phyloP scores from a whole-genome alignment of 2,888 invertebrate genomes.

The Timema podura region DNA sequence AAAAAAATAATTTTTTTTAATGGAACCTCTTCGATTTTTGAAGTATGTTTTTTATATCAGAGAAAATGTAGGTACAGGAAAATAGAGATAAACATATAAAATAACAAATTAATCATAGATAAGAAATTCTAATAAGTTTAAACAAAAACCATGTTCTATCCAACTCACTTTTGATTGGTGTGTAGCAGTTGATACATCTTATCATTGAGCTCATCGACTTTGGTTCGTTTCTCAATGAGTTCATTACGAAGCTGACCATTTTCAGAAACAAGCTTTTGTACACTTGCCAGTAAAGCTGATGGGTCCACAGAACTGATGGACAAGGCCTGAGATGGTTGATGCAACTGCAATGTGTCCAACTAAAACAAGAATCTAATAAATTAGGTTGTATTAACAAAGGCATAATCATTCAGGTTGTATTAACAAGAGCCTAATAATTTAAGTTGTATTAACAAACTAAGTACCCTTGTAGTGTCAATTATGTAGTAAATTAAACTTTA shows the following conservation, averaged over 20 bases:
- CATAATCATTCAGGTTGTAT: too few relatives aligned
- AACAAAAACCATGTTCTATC: neutral
- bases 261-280: constrained; percentile 26
- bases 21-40: too few relatives aligned
- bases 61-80: neutral
- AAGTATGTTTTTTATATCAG: too few relatives aligned
- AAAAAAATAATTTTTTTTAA: too few relatives aligned
- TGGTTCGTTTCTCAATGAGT: constrained; percentile 26
- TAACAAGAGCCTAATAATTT: too few relatives aligned
- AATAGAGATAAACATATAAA: neutral
- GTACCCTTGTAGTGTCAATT: too few relatives aligned
- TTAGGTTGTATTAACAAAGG: too few relatives aligned
- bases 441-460: too few relatives aligned
- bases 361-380: neutral
- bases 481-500: too few relatives aligned
- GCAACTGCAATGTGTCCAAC: constrained; percentile 20
- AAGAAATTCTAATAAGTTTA: constrained; percentile 1
- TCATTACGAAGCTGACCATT: constrained; percentile 26
- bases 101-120: neutral
- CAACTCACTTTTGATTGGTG: constrained; percentile 27
- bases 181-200: constrained; percentile 27
- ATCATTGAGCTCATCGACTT: constrained; percentile 28
- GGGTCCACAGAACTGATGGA: constrained; percentile 16
- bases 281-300: constrained; percentile 20
- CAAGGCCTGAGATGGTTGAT: neutral